These are phyloP conservation scores for Callyntrura guangdongensis DNA, from an alignment of 2,888 invertebrate species.

Conservation along the genomic window DNA sequence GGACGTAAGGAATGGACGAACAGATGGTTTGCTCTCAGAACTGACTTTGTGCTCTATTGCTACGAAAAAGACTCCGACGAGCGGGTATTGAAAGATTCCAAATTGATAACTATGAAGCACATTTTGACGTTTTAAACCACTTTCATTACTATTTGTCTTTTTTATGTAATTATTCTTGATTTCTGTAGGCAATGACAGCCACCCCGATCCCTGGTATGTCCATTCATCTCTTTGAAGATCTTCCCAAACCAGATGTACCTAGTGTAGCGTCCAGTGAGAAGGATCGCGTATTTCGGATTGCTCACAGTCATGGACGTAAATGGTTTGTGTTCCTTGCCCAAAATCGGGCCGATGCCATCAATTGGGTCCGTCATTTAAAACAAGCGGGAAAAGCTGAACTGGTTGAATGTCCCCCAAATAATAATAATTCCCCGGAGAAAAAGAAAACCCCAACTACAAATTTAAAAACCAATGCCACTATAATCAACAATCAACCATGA, in stretches of 20 bases:
- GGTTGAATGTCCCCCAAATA: slow-evolving; percentile 51
- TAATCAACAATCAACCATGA: slow-evolving; percentile 82
- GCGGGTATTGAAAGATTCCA: slow-evolving; percentile 74
- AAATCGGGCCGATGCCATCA: slow-evolving; percentile 79
- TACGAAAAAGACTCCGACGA: slow-evolving; percentile 83
- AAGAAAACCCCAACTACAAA: slow-evolving; percentile 5
- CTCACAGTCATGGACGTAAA: slow-evolving; percentile 82
- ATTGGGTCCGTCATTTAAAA: slow-evolving; percentile 82
- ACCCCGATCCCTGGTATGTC: slow-evolving; percentile 89
- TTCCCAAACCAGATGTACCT: slow-evolving; percentile 82
- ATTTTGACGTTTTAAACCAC: too few species aligned
- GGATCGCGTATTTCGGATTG: slow-evolving; percentile 82
- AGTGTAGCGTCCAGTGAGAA: slow-evolving; percentile 79
- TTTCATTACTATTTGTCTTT: too few species aligned
- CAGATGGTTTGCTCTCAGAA: slow-evolving; percentile 88
- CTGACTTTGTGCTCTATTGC: slow-evolving; percentile 88
- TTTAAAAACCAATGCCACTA: slow-evolving; percentile 58
- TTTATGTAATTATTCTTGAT: slow-evolving; percentile 37
- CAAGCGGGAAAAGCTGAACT: slow-evolving; percentile 83
- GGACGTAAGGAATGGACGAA: slow-evolving; percentile 87
- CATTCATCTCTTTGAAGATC: slow-evolving; percentile 86
- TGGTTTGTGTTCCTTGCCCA: slow-evolving; percentile 82
- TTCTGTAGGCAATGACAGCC: slow-evolving; percentile 87
- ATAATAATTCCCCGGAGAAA: slow-evolving; percentile 49
- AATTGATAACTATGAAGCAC: not conserved